These are phyloP conservation scores for Cyphomyrus plagiostoma DNA, from an alignment of 2,113 vertebrate species.

Conservation along the genomic window DNA sequence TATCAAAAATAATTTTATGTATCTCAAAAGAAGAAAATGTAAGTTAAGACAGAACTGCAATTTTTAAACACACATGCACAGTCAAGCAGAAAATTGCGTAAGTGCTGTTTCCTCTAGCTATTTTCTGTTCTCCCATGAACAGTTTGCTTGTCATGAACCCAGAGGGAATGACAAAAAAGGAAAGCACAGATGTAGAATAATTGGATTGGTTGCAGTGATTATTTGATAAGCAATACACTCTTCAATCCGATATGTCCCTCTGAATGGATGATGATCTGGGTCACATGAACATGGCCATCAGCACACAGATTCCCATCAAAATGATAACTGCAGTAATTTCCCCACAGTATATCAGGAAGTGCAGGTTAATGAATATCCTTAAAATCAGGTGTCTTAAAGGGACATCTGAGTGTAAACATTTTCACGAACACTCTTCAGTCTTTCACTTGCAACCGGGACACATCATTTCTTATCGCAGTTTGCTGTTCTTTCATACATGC, in stretches of 20 bases:
- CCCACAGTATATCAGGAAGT: conserved; percentile 78
- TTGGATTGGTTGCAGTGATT: conserved; percentile 17
- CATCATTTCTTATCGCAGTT: background rate
- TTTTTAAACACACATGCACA: conserved; percentile 8
- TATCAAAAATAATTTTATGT: conserved; percentile 22
- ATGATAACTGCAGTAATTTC: conserved; percentile 81
- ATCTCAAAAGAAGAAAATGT: conserved; percentile 16
- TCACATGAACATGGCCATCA: conserved; percentile 73
- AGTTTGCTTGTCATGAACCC: conserved; percentile 5
- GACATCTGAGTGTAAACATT: background rate
- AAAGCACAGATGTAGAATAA: conserved; percentile 11
- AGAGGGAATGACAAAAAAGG: conserved; percentile 5
- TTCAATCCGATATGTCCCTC: background rate
- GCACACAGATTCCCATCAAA: conserved; percentile 74
- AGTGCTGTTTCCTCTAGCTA: background rate
- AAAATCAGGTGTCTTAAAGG: conserved; percentile 50
- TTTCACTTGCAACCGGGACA: background rate
- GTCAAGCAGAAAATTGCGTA: background rate
- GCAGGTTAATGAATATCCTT: conserved; percentile 54
- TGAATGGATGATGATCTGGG: conserved; percentile 62
- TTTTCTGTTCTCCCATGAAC: background rate
- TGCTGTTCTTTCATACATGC: background rate
- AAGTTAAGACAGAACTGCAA: background rate
- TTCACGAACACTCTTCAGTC: background rate
- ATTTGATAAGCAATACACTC: conserved; percentile 13